Evolutionary conservation across 35 echinoderm and acorn worm species (phyloP).

Genomic region (Eucidaris tribuloides): DNA sequence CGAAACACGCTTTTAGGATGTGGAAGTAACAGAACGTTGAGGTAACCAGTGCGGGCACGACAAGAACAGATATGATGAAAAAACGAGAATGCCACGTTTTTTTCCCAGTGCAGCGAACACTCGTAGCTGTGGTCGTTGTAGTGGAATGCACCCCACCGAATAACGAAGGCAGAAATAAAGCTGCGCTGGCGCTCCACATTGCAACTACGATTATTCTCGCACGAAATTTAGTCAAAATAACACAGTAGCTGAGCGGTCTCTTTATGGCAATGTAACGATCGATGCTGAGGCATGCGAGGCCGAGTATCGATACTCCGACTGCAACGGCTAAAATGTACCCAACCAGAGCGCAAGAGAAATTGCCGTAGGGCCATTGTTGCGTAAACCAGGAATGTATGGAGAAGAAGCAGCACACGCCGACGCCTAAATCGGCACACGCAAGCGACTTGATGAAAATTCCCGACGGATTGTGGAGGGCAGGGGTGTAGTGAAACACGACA

Average conservation of each 20-base stretch:
- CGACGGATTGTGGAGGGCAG: constrained; percentile 50
- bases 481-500: constrained; percentile 80
- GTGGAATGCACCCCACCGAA: constrained; percentile 44
- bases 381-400: constrained; percentile 67
- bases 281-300: constrained; percentile 60
- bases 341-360: constrained; percentile 36
- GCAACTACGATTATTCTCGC: constrained; percentile 38
- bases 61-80: constrained; percentile 62
- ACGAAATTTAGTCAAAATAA: constrained; percentile 65
- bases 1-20: constrained; percentile 54
- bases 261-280: constrained; percentile 91
- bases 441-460: constrained; percentile 81
- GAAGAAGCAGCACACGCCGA: constrained; percentile 69
- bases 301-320: constrained; percentile 77
- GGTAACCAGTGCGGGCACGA: constrained; percentile 56
- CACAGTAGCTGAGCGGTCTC: constrained; percentile 55
- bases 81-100: constrained; percentile 54
- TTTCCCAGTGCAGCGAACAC: constrained; percentile 53
- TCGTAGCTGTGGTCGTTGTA: constrained; percentile 67
- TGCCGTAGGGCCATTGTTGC: constrained; percentile 42
- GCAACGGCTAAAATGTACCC: constrained; percentile 52
- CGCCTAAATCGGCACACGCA: constrained; percentile 80
- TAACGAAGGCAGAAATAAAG: constrained; percentile 52
- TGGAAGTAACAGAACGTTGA: constrained; percentile 82
- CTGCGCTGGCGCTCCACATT: constrained; percentile 62